Evolutionary conservation across 1,140 invertebrate genomes (phyloP).

Genomic region (Drosophila watanabei): DNA sequence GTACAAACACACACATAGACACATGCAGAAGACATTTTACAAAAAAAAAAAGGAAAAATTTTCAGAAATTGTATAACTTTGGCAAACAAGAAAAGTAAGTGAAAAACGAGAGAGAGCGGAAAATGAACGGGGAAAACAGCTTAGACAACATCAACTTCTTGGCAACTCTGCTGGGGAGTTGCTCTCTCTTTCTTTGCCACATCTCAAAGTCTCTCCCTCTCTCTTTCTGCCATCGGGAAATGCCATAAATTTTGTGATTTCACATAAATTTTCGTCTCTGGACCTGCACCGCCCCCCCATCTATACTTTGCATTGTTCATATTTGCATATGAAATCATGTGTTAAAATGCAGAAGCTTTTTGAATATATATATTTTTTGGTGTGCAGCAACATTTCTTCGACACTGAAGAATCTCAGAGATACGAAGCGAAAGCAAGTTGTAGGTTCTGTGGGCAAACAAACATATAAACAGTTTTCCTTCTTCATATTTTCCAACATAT

Average conservation of each 20-base stretch:
- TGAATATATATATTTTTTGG: constrained; percentile 23
- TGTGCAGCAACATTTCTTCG: constrained; percentile 55
- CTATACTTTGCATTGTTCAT: constrained; percentile 61
- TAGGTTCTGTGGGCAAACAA: constrained; percentile 33
- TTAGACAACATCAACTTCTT: constrained; percentile 64
- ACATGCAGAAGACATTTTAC: constrained; percentile 25
- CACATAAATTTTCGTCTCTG: constrained; percentile 66
- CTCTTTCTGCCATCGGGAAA: constrained; percentile 43
- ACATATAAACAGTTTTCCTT: constrained; percentile 33
- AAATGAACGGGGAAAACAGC: constrained; percentile 42
- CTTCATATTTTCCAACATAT: constrained; percentile 31
- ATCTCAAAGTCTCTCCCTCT: not conserved
- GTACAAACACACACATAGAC: constrained; percentile 58
- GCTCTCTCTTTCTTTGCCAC: constrained; percentile 3
- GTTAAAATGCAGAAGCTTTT: constrained; percentile 74
- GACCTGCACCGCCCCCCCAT: not conserved
- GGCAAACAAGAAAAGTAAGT: constrained; percentile 73
- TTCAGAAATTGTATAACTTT: constrained; percentile 72
- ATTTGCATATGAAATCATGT: constrained; percentile 83
- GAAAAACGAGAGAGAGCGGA: constrained; percentile 51
- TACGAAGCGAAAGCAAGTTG: not conserved
- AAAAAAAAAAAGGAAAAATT: constrained; percentile 1
- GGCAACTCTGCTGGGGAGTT: constrained; percentile 43
- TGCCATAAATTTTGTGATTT: constrained; percentile 80
- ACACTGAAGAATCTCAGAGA: constrained; percentile 2